A percentile compares a stretch with the other conserved stretches of the same genome.
These are phyloP conservation scores for Sesamia inferens DNA, from an alignment of 2,888 invertebrate species.

Conservation along the genomic window DNA sequence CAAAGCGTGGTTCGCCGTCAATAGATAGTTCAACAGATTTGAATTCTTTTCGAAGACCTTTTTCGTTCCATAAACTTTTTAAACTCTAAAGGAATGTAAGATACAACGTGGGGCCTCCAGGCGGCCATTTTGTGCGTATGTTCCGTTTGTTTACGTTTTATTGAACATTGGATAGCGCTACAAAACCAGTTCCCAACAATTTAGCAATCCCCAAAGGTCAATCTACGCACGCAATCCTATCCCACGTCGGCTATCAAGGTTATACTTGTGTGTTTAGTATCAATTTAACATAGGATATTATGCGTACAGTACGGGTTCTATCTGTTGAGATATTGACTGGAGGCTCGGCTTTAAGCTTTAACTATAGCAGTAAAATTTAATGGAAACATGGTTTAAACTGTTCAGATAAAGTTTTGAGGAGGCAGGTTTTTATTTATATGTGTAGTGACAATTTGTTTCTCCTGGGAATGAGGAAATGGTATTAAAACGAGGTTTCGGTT, in stretches of 20 bases:
- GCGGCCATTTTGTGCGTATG: conserved; percentile 63
- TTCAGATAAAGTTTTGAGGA: conserved; percentile 3
- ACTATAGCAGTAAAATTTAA: conserved; percentile 29
- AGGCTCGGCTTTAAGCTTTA: conserved; percentile 21
- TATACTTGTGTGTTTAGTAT: conserved; percentile 59
- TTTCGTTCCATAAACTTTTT: conserved; percentile 24
- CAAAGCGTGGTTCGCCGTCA: conserved; percentile 10
- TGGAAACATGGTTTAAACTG: conserved; percentile 11
- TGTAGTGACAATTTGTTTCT: not conserved
- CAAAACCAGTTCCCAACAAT: conserved; percentile 65
- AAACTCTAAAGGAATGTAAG: conserved; percentile 42
- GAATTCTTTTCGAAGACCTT: conserved; percentile 24
- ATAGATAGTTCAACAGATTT: conserved; percentile 21
- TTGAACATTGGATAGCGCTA: conserved; percentile 60
- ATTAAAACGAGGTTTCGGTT: not conserved
- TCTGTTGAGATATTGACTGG: conserved; percentile 40
- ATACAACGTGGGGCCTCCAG: conserved; percentile 43
- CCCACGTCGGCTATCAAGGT: conserved; percentile 59
- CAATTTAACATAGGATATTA: conserved; percentile 57
- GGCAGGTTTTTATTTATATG: not conserved
- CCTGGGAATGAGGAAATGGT: not conserved
- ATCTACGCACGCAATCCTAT: conserved; percentile 64
- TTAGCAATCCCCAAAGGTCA: conserved; percentile 66
- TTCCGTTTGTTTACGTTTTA: conserved; percentile 68
- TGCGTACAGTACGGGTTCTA: conserved; percentile 35